Evolutionary conservation across 2,797 vertebrate genomes (phyloP), one percentile per base, ranked within the genome.

Genomic region (Xerus rutilus): DNA sequence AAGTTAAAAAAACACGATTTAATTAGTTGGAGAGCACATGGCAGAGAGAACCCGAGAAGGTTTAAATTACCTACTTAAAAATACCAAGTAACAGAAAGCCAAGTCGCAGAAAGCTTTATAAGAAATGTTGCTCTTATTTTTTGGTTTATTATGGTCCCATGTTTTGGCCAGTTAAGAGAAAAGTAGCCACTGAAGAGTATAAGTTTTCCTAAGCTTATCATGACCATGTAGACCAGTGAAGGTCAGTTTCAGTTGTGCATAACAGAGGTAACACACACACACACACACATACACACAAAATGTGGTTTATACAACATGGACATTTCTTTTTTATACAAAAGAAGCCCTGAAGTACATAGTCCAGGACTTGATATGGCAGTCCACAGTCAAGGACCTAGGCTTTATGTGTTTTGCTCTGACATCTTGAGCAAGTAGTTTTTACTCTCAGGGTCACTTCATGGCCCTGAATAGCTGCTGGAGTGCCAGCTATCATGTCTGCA

Each of bases 61-160:
- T 89, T 96, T 72, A 74, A 6, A 89, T 94, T 93, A 94, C 88
- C 87, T 92, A 59, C 79, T 96, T 85, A 94, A 97, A 97, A 94
- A 95, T 93, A 96, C 89, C 83, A 49, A 93, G 65, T n/a, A 84
- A 67, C 65, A 32, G 30, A 65, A 88, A 86, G 6, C 89, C 77
- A 49, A 94, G 67, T 43, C 84, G 64, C 70, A 35, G n/a, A 62
- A 88, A 83, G 65, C 93, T 95, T 96, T 94, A 74, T 77, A 85
- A 93, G 76, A 81, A 74, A 83, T 21, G 67, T 65, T n/a, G 32
- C 89, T 73, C 23, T 82, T 95, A n/a, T 43, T 77, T 86, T 85
- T 70, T 39, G 72, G 13, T 84, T 96, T 94, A 93, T 96, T 95
- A 96, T 96, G 52, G 49, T 95, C 54, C 17, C 5, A 1, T 88